Evolutionary conservation across 2,888 invertebrate species (phyloP).

Genomic region (Acronicta leporina): DNA sequence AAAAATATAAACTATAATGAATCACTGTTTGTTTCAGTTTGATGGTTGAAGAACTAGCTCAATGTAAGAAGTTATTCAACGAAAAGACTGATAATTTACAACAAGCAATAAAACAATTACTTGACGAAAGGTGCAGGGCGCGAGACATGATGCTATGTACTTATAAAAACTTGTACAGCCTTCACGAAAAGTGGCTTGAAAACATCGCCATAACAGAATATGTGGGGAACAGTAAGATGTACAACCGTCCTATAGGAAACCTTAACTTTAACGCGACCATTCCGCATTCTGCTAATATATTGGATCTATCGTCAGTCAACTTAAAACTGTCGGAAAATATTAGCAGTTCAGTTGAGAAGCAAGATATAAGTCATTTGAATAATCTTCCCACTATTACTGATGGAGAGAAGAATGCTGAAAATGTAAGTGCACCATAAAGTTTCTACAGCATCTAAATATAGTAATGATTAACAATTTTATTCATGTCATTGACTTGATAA

Average conservation of each 20-base stretch:
- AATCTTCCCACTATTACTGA: slow-evolving; percentile 81
- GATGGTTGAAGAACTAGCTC: slow-evolving; percentile 97
- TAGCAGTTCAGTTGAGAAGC: slow-evolving; percentile 80
- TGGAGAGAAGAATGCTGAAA: slow-evolving; percentile 89
- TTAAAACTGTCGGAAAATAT: slow-evolving; percentile 90
- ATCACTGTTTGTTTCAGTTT: slow-evolving; percentile 89
- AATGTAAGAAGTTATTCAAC: slow-evolving; percentile 94
- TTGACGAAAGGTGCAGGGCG: slow-evolving; percentile 92
- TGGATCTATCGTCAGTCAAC: slow-evolving; percentile 90
- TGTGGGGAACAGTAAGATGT: slow-evolving; percentile 73
- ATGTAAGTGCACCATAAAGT: slow-evolving; percentile 77
- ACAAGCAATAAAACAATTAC: slow-evolving; percentile 91
- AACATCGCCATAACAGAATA: slow-evolving; percentile 83
- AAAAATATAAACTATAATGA: slow-evolving; percentile 11
- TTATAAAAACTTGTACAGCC: slow-evolving; percentile 89
- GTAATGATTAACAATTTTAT: no score
- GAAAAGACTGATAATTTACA: slow-evolving; percentile 92
- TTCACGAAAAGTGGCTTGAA: slow-evolving; percentile 84
- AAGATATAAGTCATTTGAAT: slow-evolving; percentile 80
- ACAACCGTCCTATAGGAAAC: slow-evolving; percentile 84
- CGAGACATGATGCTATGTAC: slow-evolving; percentile 90
- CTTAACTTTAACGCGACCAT: slow-evolving; percentile 82
- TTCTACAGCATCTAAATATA: not conserved
- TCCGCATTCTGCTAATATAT: slow-evolving; percentile 89
- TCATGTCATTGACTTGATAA: no score